Evolutionary conservation across 2,113 vertebrate species (phyloP).

Genomic region (Pelecanus crispus): DNA sequence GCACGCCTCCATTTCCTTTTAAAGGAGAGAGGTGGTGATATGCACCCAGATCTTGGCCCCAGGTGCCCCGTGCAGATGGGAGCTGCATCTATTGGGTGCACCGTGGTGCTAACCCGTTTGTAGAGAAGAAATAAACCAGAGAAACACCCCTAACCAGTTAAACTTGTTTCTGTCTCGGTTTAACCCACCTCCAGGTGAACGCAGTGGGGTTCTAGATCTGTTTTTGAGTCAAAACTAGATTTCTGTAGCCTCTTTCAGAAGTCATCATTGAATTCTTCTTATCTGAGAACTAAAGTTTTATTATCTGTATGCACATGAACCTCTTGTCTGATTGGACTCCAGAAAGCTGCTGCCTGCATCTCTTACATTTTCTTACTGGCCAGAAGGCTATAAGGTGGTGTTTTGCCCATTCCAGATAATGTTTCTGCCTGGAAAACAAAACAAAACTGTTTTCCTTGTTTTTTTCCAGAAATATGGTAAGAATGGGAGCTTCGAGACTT

Average conservation of each 20-base stretch:
- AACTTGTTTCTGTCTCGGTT: background rate
- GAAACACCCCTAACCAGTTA: background rate
- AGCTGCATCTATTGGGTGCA: background rate
- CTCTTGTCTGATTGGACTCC: background rate
- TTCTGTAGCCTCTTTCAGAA: background rate
- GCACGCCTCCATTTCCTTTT: background rate
- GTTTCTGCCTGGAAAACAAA: background rate
- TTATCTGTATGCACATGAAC: background rate
- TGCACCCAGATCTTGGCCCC: background rate
- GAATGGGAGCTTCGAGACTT: background rate
- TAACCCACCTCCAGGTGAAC: background rate
- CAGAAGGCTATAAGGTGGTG: background rate
- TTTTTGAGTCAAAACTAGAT: background rate
- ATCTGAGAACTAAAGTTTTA: background rate
- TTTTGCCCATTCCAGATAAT: background rate
- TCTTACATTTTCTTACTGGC: background rate
- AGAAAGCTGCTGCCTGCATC: fast-evolving
- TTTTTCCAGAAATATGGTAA: background rate
- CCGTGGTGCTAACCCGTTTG: fast-evolving
- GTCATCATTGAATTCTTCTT: background rate
- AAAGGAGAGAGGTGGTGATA: background rate
- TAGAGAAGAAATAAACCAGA: background rate
- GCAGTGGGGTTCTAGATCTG: background rate
- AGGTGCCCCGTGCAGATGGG: fast-evolving
- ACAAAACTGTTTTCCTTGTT: background rate